Evolutionary conservation across 2,113 vertebrate species (phyloP).

Genomic region (Oreamnos americanus): DNA sequence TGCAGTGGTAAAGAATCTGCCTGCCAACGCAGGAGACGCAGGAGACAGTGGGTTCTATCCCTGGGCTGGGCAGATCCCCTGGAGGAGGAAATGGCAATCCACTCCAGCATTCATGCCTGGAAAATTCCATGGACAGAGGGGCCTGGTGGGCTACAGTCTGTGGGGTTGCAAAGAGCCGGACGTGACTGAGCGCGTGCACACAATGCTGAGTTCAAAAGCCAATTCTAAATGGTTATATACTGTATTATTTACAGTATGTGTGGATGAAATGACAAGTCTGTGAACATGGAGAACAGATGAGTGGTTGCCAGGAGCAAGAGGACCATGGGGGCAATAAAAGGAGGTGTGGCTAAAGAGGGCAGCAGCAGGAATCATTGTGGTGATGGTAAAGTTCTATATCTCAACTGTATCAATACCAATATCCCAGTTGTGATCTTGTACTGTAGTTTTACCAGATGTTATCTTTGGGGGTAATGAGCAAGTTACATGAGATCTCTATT

Average conservation of each 20-base stretch:
- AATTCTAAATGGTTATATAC: not conserved
- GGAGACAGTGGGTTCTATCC: fast-evolving
- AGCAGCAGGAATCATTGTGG: not conserved
- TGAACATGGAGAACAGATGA: not conserved
- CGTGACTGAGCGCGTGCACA: fast-evolving
- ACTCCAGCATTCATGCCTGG: not conserved
- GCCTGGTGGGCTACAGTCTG: not conserved
- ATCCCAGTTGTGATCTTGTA: not conserved
- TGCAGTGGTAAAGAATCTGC: not conserved
- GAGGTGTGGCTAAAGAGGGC: not conserved
- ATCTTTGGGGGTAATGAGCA: not conserved
- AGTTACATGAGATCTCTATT: not conserved
- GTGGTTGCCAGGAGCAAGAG: not conserved
- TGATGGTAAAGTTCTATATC: not conserved
- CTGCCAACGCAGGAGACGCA: not conserved
- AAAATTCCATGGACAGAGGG: not conserved
- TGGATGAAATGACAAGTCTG: not conserved
- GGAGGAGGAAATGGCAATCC: not conserved
- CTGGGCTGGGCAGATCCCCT: not conserved
- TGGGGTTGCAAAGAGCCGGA: not conserved
- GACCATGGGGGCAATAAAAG: not conserved
- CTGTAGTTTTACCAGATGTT: not conserved
- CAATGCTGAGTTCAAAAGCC: not conserved
- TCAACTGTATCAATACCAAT: not conserved
- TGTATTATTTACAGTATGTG: not conserved